A percentile compares a stretch with the other conserved stretches of the same genome.
These are phyloP conservation scores for Pogoniulus pusillus DNA, from an alignment of 2,797 vertebrate species.

Conservation along the genomic window DNA sequence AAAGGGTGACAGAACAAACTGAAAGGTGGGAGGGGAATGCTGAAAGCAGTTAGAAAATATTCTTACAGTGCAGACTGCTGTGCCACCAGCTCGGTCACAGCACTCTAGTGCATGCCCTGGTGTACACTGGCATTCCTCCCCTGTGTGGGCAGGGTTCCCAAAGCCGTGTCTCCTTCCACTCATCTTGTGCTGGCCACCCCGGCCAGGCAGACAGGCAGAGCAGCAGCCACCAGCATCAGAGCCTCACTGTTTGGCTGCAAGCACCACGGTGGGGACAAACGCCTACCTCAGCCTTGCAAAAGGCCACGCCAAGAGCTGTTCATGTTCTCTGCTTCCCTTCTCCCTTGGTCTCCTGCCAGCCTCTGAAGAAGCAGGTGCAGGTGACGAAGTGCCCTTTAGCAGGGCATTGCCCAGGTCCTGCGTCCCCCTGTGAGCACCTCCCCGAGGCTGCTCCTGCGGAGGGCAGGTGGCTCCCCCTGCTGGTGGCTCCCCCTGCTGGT, in stretches of 20 bases:
- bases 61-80: not conserved
- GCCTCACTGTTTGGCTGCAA: not conserved
- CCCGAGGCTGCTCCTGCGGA: accelerated
- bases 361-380: not conserved
- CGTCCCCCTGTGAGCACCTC: accelerated
- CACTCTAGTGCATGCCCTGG: not conserved
- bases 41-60: not conserved
- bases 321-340: not conserved
- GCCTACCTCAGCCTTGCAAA: not conserved
- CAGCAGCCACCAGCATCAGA: not conserved
- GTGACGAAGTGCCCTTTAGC: not conserved
- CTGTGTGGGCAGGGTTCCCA: not conserved
- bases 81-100: not conserved
- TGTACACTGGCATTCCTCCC: not conserved
- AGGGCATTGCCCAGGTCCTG: not conserved
- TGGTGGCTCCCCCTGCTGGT: slow-evolving; percentile 3
- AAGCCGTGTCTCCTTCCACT: not conserved
- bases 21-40: no score
- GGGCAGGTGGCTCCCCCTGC: slow-evolving; percentile 42
- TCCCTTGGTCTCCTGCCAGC: not conserved
- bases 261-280: not conserved
- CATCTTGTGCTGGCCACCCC: not conserved
- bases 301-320: not conserved
- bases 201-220: not conserved
- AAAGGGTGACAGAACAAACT: not conserved